Evolutionary conservation across 2,888 invertebrate species (phyloP).

Genomic region (Netelia melanura): DNA sequence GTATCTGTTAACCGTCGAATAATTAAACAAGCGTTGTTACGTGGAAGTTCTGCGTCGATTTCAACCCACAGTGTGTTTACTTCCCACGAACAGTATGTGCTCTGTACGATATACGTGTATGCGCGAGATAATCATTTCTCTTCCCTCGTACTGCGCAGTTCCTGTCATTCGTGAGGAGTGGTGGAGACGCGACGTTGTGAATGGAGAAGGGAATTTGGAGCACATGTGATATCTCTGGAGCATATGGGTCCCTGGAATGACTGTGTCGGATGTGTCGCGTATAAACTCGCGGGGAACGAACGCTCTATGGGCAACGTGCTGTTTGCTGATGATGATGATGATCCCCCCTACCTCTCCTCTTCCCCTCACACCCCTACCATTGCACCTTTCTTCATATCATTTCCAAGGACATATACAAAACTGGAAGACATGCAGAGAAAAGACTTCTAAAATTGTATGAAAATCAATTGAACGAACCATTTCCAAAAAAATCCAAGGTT

Average conservation of each 20-base stretch:
- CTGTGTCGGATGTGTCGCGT: conserved; percentile 60
- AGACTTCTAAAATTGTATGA: neutral
- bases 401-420: conserved; percentile 40
- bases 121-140: conserved; percentile 39
- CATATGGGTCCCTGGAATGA: conserved; percentile 58
- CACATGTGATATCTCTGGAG: conserved; percentile 65
- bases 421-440: conserved; percentile 11
- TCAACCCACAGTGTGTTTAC: conserved; percentile 56
- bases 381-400: conserved; percentile 37
- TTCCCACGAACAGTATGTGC: conserved; percentile 61
- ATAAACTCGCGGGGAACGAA: conserved; percentile 58
- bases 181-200: conserved; percentile 44
- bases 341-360: conserved; percentile 18
- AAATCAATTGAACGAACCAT: neutral
- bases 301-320: conserved; percentile 58
- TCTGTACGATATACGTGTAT: neutral
- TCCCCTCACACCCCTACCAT: neutral
- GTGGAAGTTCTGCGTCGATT: neutral
- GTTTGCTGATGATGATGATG: conserved; percentile 23
- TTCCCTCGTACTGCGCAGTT: conserved; percentile 33
- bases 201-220: conserved; percentile 30
- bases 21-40: conserved; percentile 22
- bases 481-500: too few species aligned
- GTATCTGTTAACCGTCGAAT: conserved; percentile 18
- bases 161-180: conserved; percentile 61